Conservation (phyloP, 1,140 invertebrate genomes). For the Eriocheir sinensis region DNA sequence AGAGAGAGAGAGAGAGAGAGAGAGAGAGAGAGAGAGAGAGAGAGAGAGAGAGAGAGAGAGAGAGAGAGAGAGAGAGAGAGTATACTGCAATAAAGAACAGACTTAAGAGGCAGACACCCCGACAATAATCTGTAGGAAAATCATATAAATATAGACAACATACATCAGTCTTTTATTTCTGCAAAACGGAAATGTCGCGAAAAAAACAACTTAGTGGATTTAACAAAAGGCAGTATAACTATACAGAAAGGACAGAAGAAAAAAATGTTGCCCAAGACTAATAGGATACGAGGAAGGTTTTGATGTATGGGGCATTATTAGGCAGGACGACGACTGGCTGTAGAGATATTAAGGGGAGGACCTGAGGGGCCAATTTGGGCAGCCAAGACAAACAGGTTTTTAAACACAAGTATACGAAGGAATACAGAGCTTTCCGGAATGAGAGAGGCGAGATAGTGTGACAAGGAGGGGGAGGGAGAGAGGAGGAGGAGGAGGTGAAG, state of each 20-base stretch:
- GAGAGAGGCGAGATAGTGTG: too few relatives aligned
- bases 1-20: constrained; percentile 41
- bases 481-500: too few relatives aligned
- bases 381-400: constrained; percentile 22
- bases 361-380: neutral
- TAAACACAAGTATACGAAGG: neutral
- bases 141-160: neutral
- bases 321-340: neutral
- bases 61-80: neutral
- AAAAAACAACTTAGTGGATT: too few relatives aligned
- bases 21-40: constrained; percentile 34
- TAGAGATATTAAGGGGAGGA: neutral
- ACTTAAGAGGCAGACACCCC: neutral
- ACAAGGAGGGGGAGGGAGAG: too few relatives aligned
- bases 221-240: too few relatives aligned
- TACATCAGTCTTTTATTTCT: neutral
- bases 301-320: constrained; percentile 16
- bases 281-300: constrained; percentile 3
- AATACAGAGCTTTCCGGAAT: neutral
- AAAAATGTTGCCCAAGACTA: constrained; percentile 15
- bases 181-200: too few relatives aligned
- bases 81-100: too few relatives aligned
- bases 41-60: constrained; percentile 35
- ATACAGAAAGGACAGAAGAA: too few relatives aligned
- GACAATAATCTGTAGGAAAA: neutral